Evolutionary conservation across 2,113 vertebrate genomes (phyloP).

Genomic region (Cebidichthys violaceus): DNA sequence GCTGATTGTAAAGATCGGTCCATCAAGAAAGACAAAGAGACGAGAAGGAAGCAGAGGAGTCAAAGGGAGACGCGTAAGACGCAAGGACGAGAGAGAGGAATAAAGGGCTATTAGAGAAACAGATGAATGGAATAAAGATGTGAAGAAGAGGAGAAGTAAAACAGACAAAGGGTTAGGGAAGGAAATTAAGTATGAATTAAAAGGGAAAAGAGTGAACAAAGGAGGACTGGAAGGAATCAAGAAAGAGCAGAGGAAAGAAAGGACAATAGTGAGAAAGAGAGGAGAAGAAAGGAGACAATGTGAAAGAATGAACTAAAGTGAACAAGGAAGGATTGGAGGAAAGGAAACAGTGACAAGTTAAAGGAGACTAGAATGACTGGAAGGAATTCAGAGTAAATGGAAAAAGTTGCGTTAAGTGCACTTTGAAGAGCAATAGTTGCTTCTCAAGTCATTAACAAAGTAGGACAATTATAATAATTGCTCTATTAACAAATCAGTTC

Average conservation of each 20-base stretch:
- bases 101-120: not conserved
- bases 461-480: not conserved
- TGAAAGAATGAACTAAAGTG: not conserved
- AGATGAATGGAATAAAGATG: not conserved
- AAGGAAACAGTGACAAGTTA: not conserved
- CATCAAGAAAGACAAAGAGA: not conserved
- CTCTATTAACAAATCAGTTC: not conserved
- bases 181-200: not conserved
- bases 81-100: not conserved
- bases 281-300: not conserved
- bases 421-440: too few relatives aligned
- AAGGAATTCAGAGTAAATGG: too few relatives aligned
- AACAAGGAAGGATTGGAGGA: too few relatives aligned
- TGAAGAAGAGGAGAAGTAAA: not conserved
- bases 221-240: not conserved
- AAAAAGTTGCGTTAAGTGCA: too few relatives aligned
- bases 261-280: not conserved
- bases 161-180: not conserved
- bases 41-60: not conserved
- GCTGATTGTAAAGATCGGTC: not conserved
- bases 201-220: not conserved
- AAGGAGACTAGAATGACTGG: not conserved
- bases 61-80: not conserved
- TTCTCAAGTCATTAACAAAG: too few relatives aligned
- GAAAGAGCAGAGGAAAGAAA: not conserved